These are phyloP conservation scores for Phoxinus phoxinus DNA, from an alignment of 2,113 vertebrate genomes.

Conservation along the genomic window DNA sequence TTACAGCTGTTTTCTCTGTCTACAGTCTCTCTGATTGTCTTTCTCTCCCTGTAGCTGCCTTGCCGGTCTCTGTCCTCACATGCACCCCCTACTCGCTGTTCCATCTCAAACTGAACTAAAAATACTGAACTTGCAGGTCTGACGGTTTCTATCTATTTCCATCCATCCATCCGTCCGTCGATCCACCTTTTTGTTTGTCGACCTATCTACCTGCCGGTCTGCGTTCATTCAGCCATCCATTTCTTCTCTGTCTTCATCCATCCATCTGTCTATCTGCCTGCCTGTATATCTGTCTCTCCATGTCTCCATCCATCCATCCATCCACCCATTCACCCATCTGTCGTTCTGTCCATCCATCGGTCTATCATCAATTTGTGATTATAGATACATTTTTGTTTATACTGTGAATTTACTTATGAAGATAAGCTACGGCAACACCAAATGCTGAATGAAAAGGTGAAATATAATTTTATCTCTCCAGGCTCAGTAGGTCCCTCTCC, in stretches of 20 bases:
- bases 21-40: conserved; percentile 9
- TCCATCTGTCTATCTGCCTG: not conserved
- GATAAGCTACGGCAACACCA: not conserved
- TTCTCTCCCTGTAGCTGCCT: not conserved
- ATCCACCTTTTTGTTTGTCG: not conserved
- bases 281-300: too few species aligned
- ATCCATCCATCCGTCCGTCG: not conserved
- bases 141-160: not conserved
- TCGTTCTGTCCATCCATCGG: not conserved
- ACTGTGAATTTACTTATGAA: not conserved
- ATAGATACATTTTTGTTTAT: not conserved
- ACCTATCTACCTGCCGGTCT: not conserved
- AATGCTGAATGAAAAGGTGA: not conserved
- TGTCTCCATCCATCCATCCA: not conserved
- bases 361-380: not conserved
- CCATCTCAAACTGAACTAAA: not conserved
- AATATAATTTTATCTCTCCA: not conserved
- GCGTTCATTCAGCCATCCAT: not conserved
- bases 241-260: not conserved
- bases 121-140: not conserved
- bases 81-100: not conserved
- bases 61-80: not conserved
- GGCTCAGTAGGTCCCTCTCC: conserved; percentile 13
- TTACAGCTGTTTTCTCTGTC: conserved; percentile 21
- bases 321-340: not conserved